phyloP scores from a whole-genome alignment of 1,140 invertebrate genomes.

The Holcopasites calliopsidis region DNA sequence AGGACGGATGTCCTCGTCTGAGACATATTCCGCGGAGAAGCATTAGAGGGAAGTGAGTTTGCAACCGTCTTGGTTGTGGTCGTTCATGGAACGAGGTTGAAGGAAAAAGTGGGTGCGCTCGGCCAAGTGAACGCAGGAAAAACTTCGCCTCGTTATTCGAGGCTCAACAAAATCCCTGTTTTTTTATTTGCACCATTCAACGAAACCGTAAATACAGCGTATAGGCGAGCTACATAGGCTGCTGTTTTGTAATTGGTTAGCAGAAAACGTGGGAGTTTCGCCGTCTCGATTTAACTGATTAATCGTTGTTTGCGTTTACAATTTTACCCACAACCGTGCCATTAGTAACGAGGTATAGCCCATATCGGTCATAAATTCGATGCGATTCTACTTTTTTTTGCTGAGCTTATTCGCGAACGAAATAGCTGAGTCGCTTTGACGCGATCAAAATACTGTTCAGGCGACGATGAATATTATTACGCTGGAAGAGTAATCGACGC shows the following conservation, averaged over 20 bases:
- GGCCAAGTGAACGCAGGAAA: conserved; percentile 22
- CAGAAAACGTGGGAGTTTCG: not conserved
- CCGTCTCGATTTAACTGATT: not conserved
- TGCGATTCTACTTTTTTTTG: too few species aligned
- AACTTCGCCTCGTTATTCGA: conserved; percentile 57
- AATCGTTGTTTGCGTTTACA: too few species aligned
- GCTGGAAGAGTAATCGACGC: not conserved
- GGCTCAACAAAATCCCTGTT: conserved; percentile 54
- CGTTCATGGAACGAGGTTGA: not conserved
- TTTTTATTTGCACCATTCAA: conserved; percentile 36
- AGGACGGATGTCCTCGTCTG: not conserved
- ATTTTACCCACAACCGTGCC: too few species aligned
- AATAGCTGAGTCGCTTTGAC: too few species aligned
- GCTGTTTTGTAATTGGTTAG: conserved; percentile 40
- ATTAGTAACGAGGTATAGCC: too few species aligned
- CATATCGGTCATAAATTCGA: too few species aligned
- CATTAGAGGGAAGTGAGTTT: conserved; percentile 36
- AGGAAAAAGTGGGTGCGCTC: conserved; percentile 21
- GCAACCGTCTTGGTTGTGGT: conserved; percentile 2
- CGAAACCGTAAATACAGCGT: not conserved
- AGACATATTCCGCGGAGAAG: conserved; percentile 18
- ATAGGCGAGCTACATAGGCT: conserved; percentile 39
- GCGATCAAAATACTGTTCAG: too few species aligned
- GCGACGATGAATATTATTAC: not conserved
- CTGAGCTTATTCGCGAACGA: too few species aligned